These are phyloP conservation scores for Pseudorhiza aurosa DNA, from an alignment of 30 jellyfish, hydroid and myxozoan genomes.

Conservation along the genomic window DNA sequence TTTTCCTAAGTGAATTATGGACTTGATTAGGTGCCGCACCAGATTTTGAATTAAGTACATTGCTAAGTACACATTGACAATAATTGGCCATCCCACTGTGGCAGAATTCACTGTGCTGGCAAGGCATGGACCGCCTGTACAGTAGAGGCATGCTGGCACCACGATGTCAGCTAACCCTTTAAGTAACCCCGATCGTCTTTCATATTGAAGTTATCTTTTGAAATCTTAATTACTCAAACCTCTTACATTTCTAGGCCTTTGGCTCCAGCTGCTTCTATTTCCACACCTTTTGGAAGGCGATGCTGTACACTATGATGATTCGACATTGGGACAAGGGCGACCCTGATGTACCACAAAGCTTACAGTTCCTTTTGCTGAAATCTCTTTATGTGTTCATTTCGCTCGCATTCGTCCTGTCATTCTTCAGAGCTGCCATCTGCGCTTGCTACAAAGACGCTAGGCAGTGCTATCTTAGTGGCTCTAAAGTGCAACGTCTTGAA, in stretches of 20 bases:
- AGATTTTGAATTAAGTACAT: no score
- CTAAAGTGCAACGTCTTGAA: conserved; percentile 11
- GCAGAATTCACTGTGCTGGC: no score
- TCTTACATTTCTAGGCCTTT: conserved; percentile 43
- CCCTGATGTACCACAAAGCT: not conserved
- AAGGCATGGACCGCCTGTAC: no score
- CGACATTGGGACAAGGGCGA: conserved; percentile 17
- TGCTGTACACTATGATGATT: conserved; percentile 35
- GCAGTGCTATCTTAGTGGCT: conserved; percentile 1
- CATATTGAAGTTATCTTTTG: no score
- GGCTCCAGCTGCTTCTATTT: conserved; percentile 30
- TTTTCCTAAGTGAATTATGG: no score
- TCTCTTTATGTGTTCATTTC: conserved; percentile 1
- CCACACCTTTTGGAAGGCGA: conserved; percentile 52
- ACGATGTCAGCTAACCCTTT: no score
- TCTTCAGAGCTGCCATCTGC: conserved; percentile 45
- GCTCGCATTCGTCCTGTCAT: conserved; percentile 10
- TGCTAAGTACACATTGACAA: no score
- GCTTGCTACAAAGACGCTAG: conserved; percentile 27
- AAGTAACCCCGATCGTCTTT: no score
- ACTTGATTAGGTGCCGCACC: no score
- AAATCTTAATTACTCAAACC: no score
- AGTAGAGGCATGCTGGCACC: no score
- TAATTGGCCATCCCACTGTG: no score
- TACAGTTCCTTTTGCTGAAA: conserved; percentile 19